Evolutionary conservation across 1,140 invertebrate genomes (phyloP), one percentile per base, ranked within the genome.

Genomic region (Oedothorax gibbosus): DNA sequence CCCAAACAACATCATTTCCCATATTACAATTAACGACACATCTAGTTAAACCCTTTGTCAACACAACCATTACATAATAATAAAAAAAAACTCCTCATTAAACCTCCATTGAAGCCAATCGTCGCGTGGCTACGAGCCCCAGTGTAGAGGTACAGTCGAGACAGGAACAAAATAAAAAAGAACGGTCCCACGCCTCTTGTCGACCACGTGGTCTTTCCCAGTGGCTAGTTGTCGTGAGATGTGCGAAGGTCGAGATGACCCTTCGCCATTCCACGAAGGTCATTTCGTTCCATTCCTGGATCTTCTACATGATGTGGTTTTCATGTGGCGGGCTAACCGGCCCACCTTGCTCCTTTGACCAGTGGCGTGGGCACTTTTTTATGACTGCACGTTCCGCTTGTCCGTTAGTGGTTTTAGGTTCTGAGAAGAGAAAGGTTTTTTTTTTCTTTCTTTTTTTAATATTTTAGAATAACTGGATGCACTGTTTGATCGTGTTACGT

Each of bases 231-330:
- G 81, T 75, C 81, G 71, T 84, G 81, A 66, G 81, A 65, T 66
- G 72, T 54, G 57, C 71, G 81, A 84, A 84, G 81, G 81, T 84
- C 81, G 81, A 84, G 81, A 84, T 84, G 81, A 84, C 81, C 81
- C 68, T 60, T 50, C 56, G 62, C 69, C 75, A 64, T 64, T 51
- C 80, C 68, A 64, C 73, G 80, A 82, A 82, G 80, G 80, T 82
- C 80, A 82, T 69, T 71, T 20, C 78, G 60, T 68, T 20, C 78
- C 66, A 65, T 21, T 54, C 69, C 50, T 51, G 54, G 54, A 15
- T 51, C 49, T 71, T 71, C 21, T 50, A 69, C 64, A 12, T 35
- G 35, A 35, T 35, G 35, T 35, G 35, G 35, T 35, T 35, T 35
- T 35, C 35, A 35, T 35, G 35, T 35, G 35, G 35, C 35, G 35